These are phyloP conservation scores for Vulpes ferrilata DNA, from an alignment of 2,113 vertebrate genomes.

Conservation along the genomic window DNA sequence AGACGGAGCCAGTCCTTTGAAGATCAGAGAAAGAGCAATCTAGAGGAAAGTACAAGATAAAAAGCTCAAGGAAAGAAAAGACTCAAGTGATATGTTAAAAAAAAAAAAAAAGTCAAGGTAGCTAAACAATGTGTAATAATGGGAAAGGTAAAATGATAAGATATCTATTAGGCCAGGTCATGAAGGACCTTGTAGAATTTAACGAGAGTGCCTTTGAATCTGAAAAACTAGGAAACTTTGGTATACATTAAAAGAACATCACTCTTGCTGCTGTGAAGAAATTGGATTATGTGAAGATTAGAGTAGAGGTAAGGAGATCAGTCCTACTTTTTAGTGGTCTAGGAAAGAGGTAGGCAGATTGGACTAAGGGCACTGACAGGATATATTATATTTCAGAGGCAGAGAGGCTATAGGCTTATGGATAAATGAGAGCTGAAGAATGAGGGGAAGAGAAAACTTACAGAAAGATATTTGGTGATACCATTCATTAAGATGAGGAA, in stretches of 20 bases:
- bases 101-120: background rate
- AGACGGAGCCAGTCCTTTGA: background rate
- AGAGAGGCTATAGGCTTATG: background rate
- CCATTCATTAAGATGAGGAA: background rate
- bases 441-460: background rate
- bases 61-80: background rate
- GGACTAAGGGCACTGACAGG: background rate
- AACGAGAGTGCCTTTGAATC: background rate
- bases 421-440: background rate
- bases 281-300: background rate
- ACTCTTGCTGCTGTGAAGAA: background rate
- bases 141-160: background rate
- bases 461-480: background rate
- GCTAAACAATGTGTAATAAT: background rate
- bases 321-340: background rate
- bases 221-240: background rate
- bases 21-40: background rate
- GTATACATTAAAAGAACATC: background rate
- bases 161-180: background rate
- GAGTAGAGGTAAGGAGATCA: background rate
- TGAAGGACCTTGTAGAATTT: background rate
- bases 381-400: background rate
- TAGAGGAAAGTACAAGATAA: background rate
- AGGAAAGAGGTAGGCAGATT: background rate
- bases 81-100: background rate